Percentiles rank a stretch among this genome's conserved stretches.
These are phyloP conservation scores for Harpagoxenus sublaevis DNA, from an alignment of 2,888 invertebrate species.

Conservation along the genomic window DNA sequence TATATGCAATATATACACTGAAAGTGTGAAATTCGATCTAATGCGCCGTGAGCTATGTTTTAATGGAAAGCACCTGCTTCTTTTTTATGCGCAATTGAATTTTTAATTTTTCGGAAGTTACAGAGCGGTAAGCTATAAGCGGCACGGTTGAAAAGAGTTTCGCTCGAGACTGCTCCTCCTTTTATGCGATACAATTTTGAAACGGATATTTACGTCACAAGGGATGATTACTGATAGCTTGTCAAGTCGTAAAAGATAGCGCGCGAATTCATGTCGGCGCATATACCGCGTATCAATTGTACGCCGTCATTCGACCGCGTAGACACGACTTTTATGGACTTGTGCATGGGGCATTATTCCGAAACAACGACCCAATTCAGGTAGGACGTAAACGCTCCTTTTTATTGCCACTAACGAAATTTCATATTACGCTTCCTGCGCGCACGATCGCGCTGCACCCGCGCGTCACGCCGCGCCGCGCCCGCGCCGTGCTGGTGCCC, in stretches of 20 bases:
- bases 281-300: conserved; percentile 32
- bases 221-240: conserved; percentile 39
- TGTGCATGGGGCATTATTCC: conserved; percentile 33
- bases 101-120: conserved; percentile 44
- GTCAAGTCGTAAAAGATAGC: conserved; percentile 40
- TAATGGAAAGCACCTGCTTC: neutral
- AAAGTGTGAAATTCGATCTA: conserved; percentile 35
- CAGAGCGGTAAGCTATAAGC: conserved; percentile 17
- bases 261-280: neutral
- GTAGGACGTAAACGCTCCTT: conserved; percentile 39
- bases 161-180: neutral
- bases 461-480: neutral
- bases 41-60: conserved; percentile 14
- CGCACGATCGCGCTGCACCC: neutral
- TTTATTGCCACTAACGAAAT: conserved; percentile 46
- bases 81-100: conserved; percentile 29
- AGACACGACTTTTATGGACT: conserved; percentile 46
- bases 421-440: conserved; percentile 29
- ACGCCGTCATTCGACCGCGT: conserved; percentile 16
- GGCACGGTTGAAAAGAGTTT: conserved; percentile 11
- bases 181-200: conserved; percentile 38
- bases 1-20: neutral
- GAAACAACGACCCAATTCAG: conserved; percentile 47
- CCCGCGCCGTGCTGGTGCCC: neutral
- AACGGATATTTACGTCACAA: conserved; percentile 36